Percentiles rank a stretch among this genome's conserved stretches.
phyloP scores from a whole-genome alignment of 2,113 vertebrate species.

The Sus scrofa region T2T-Sscrofa CM000827.6:68994001-68994500 shows the following conservation, averaged over 20 bases:
- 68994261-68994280: not conserved
- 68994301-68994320: not conserved
- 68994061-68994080: constrained; percentile 65
- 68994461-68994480: not conserved
- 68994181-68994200: not conserved
- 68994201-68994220: not conserved
- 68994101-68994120: not conserved
- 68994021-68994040: constrained; percentile 33
- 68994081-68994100: constrained; percentile 1
- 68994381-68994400: not conserved
- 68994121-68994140: not conserved
- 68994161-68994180: not conserved
- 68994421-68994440: not conserved
- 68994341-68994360: not conserved
- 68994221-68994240: not conserved
- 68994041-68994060: constrained; percentile 54
- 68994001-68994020: constrained; percentile 2
- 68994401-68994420: not conserved
- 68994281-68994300: not conserved
- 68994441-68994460: not conserved
- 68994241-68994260: not conserved
- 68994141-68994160: not conserved
- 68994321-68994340: not conserved
- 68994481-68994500: not conserved
- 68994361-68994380: constrained; percentile 26